Evolutionary conservation across 2,113 vertebrate species (phyloP).

Genomic region (Calypte anna): DNA sequence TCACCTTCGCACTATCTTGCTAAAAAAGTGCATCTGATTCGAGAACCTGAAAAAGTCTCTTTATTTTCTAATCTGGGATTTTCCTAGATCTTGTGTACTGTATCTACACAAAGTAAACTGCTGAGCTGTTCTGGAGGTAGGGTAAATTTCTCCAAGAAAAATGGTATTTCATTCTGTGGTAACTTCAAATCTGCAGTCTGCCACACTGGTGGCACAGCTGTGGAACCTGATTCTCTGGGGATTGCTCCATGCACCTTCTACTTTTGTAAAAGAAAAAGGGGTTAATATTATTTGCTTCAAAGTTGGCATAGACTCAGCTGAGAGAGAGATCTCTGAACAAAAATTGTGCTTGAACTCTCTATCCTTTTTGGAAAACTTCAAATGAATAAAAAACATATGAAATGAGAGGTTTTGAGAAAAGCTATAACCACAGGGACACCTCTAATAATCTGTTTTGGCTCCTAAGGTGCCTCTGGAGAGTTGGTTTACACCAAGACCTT

Average conservation of each 20-base stretch:
- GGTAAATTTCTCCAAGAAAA: background rate
- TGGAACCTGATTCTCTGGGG: background rate
- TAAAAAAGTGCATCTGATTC: background rate
- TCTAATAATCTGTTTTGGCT: constrained; percentile 7
- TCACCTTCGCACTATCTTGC: background rate
- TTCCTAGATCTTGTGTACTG: background rate
- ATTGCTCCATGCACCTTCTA: background rate
- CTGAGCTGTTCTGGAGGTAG: background rate
- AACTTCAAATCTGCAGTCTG: background rate
- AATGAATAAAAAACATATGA: background rate
- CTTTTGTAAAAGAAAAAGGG: background rate
- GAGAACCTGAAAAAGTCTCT: background rate
- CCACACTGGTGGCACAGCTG: background rate
- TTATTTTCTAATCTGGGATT: background rate
- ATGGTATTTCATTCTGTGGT: background rate
- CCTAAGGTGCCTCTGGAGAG: background rate
- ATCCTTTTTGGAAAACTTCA: background rate
- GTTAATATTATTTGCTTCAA: background rate
- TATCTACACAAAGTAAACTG: background rate
- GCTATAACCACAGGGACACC: background rate
- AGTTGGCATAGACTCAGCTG: background rate
- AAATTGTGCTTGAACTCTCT: background rate
- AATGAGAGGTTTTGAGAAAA: constrained; percentile 17
- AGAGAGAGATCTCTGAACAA: background rate
- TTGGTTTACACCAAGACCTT: background rate